Percentiles rank a stretch among this genome's conserved stretches.
Evolutionary conservation across 2,797 vertebrate genomes (phyloP).

Genomic region (Falco columbarius): DNA sequence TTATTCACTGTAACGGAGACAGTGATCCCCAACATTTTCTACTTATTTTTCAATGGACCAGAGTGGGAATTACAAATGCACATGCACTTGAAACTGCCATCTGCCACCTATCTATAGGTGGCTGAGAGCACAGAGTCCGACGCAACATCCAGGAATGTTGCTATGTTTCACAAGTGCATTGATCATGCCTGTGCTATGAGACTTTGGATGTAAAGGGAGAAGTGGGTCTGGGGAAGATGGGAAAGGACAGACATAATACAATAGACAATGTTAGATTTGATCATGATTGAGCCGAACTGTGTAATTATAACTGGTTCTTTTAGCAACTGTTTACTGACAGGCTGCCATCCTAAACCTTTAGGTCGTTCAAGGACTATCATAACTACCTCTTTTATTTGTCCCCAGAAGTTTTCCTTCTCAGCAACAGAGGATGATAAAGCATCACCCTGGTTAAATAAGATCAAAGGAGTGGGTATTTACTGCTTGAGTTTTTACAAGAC

Average conservation of each 20-base stretch:
- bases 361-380: background rate
- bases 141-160: background rate
- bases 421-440: slow-evolving; percentile 24
- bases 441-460: slow-evolving; percentile 27
- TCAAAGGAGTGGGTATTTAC: slow-evolving; percentile 54
- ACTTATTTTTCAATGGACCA: background rate
- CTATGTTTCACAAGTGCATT: background rate
- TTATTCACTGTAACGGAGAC: background rate
- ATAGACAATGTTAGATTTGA: background rate
- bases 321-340: background rate
- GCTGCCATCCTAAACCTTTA: background rate
- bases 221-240: background rate
- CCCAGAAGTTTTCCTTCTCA: slow-evolving; percentile 4
- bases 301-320: background rate
- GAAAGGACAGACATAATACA: background rate
- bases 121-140: accelerated
- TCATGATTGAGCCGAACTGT: background rate
- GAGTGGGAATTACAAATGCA: background rate
- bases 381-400: slow-evolving; percentile 1
- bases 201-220: background rate
- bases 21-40: background rate
- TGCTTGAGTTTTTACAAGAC: slow-evolving; percentile 1
- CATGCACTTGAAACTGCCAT: background rate
- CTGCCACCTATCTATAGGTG: background rate
- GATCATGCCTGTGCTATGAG: background rate